A percentile compares a stretch with the other conserved stretches of the same genome.
These are phyloP conservation scores for Drosophila histrio DNA, from an alignment of 2,888 invertebrate genomes.

Conservation along the genomic window DNA sequence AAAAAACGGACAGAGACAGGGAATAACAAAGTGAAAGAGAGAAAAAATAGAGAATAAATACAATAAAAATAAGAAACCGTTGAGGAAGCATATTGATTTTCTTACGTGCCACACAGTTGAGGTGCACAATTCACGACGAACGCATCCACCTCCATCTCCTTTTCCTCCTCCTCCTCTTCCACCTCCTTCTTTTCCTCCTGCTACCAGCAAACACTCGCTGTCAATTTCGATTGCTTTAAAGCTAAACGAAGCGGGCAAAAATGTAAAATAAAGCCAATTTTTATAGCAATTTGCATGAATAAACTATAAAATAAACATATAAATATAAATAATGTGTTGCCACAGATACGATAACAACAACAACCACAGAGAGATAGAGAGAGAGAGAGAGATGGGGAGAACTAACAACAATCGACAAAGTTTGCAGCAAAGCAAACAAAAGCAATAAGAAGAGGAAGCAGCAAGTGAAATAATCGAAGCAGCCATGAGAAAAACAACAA, in stretches of 20 bases:
- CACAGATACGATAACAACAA: constrained; percentile 54
- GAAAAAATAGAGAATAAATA: constrained; percentile 9
- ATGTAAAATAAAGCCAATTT: constrained; percentile 78
- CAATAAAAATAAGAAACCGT: constrained; percentile 33
- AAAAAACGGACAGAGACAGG: constrained; percentile 32
- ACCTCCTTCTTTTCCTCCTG: not conserved
- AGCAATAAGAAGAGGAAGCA: constrained; percentile 48
- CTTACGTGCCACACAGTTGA: constrained; percentile 46
- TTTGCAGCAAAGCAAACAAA: constrained; percentile 57
- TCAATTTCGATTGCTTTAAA: constrained; percentile 63
- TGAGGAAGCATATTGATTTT: constrained; percentile 74
- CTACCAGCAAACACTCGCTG: not conserved
- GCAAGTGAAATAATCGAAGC: constrained; percentile 55
- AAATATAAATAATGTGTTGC: constrained; percentile 81
- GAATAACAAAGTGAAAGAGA: constrained; percentile 12
- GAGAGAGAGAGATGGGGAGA: not conserved
- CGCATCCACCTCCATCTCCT: not conserved
- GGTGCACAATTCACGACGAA: constrained; percentile 27
- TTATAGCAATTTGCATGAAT: constrained; percentile 82
- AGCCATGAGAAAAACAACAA: constrained; percentile 56
- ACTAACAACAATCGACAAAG: constrained; percentile 55
- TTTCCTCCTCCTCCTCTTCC: not conserved
- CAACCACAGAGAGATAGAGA: constrained; percentile 17
- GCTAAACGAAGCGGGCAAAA: constrained; percentile 52
- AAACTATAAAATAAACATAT: constrained; percentile 82